Evolutionary conservation across 2,113 vertebrate genomes (phyloP).

Genomic region (Lasiurus cinereus): DNA sequence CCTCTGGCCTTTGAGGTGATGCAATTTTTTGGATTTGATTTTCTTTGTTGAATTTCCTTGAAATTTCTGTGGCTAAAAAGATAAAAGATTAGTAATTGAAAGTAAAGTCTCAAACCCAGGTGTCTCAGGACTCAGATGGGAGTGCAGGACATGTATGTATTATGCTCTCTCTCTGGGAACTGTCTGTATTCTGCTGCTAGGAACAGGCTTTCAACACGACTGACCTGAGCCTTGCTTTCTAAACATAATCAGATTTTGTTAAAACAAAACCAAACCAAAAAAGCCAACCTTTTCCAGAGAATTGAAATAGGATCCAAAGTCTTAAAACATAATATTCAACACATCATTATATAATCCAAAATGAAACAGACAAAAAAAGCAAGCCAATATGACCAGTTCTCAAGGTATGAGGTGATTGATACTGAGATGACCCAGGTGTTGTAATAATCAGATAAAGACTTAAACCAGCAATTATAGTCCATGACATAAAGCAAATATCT

Average conservation of each 20-base stretch:
- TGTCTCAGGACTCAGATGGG: not conserved
- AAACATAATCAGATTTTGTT: not conserved
- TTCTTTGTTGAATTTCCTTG: constrained; percentile 78
- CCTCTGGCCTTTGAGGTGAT: constrained; percentile 87
- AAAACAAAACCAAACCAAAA: not conserved
- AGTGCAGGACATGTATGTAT: not conserved
- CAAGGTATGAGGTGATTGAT: not conserved
- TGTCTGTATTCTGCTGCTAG: not conserved
- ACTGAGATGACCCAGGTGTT: not conserved
- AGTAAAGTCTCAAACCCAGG: not conserved
- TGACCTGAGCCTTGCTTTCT: not conserved
- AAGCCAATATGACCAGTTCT: constrained; percentile 16
- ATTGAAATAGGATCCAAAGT: not conserved
- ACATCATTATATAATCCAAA: constrained; percentile 35
- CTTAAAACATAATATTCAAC: constrained; percentile 32
- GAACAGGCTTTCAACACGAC: not conserved
- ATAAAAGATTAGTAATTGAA: not conserved
- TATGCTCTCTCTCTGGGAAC: not conserved
- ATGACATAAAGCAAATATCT: not conserved
- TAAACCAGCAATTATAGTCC: not conserved
- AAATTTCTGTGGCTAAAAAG: constrained; percentile 76
- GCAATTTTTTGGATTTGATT: constrained; percentile 76
- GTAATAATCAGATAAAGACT: not conserved
- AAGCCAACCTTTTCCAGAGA: not conserved
- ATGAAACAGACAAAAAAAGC: not conserved